Evolutionary conservation across 1,140 invertebrate species (phyloP), one percentile per base, ranked within the genome.

Genomic region (Caenorhabditis tropicalis): DNA sequence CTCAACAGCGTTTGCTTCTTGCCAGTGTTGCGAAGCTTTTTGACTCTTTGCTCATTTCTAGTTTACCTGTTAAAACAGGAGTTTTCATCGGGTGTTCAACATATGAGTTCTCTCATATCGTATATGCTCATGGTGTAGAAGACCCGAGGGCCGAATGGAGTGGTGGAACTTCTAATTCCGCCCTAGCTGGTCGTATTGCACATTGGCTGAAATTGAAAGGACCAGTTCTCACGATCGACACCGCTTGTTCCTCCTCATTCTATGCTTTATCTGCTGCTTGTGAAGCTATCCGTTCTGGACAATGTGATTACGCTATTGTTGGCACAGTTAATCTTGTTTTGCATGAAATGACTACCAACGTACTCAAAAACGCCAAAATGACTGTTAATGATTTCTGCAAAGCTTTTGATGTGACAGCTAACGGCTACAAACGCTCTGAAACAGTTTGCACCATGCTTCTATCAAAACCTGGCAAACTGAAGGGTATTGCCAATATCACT

Each of bases 201-300:
- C 85, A 90, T 53, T 88, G 81, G 53, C 80, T 90, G 21, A 82
- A 87, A 46, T 19, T 87, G 16, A 56, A 81, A 31, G 94, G 96
- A 9, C 97, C 97, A 1, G 96, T 95, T 92, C 96, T 95, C 91
- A 94, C 95, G 3, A 91, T 98, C 5, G 96, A 98, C 92, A 97
- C 96, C 9, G 97, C 96, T 0, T 99, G 97, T 92, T 97, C 96
- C 0, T 97, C 96, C 85, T 95, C 95, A 81, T 91, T 97, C 89
- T 94, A 95, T 89, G 96, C 96, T 3, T 91, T 98, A 88, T 24
- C 84, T 87, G 94, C 96, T 88, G 97, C 96, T 16, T 93, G 95
- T 16, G 91, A 92, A 4, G 94, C 95, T 24, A 96, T 99, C 46
- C 92, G 94, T 48, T 92, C 92, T 21, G 96, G 96, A 1, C 94